Base-by-base conservation (phyloP, 2,888 invertebrate genomes). In the Aradus depressus region DNA sequence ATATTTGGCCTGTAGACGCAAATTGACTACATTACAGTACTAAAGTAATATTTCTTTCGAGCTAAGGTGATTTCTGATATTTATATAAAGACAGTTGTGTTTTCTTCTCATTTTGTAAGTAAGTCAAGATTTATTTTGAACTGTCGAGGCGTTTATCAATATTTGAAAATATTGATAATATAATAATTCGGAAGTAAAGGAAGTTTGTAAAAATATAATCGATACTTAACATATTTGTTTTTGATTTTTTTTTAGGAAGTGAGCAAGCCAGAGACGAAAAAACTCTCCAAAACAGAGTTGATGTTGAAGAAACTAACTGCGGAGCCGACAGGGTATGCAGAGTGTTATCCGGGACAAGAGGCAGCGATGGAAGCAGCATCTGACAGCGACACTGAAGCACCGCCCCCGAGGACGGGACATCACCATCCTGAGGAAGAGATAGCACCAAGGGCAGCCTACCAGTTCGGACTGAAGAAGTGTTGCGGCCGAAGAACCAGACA, bases 321-420 rank as follows among this genome's bases (percentile, higher is more conserved):
- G 1, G 44, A 32, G n/a, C 44, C 44, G 8, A 32, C 22, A 2
- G 44, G 44, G 3, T 44, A 44, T 8, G 44, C 12, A 12, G 44
- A 44, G 32, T 44, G 44, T 28, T 44, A 44, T 28, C 44, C 44
- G 1, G 44, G 44, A 8, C 26, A 10, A 6, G 28, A 32, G 1
- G 44, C 19, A 1, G 32, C 21, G 32, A 2, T 32, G 44, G 44
- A 44, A 5, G 44, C 32, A 16, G 32, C 22, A 14, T 8, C 18
- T 14, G 44, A 44, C 8, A 32, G 31, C 21, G 44, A 44, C n/a
- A 10, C 3, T 14, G n/a, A 37, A 37, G 31, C 31, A n/a, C 8
- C 8, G 8, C n/a, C n/a, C 31, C 8, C 31, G 31, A 31, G 8
- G 31, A 31, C n/a, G 31, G 31, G n/a, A n/a, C n/a, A n/a, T n/a